phyloP scores from a whole-genome alignment of 2,797 vertebrate species.

The Danio tinwini region DNA sequence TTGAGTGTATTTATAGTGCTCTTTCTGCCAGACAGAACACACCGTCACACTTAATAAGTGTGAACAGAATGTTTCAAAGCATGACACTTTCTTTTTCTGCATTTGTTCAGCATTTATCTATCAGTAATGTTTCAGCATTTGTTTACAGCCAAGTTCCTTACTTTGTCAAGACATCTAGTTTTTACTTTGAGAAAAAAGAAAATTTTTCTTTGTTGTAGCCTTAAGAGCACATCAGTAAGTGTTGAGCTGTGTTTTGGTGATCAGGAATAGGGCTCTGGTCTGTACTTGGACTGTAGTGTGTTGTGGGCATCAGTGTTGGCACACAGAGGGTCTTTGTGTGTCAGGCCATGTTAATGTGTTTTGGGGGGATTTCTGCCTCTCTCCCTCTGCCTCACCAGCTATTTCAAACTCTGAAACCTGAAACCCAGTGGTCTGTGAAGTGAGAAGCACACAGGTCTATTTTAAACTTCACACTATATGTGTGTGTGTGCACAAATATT shows the following conservation, averaged over 20 bases:
- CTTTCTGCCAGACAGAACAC: not conserved
- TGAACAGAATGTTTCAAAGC: not conserved
- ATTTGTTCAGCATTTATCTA: not conserved
- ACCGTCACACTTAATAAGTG: not conserved
- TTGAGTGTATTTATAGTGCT: not conserved
- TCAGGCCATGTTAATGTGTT: not conserved
- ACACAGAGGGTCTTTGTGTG: conserved; percentile 12
- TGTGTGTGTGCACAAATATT: not conserved
- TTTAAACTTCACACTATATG: not conserved
- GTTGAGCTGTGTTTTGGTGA: not conserved
- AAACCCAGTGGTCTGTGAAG: conserved; percentile 36
- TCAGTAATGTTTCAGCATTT: too few species aligned
- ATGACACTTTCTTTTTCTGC: not conserved
- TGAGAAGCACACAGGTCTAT: not conserved
- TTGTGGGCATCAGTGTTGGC: not conserved
- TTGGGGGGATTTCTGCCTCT: not conserved
- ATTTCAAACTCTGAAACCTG: conserved; percentile 52
- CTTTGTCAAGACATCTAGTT: not conserved
- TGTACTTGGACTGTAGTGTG: not conserved
- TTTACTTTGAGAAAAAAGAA: not conserved
- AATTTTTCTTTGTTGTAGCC: not conserved
- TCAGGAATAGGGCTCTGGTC: not conserved
- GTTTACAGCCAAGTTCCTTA: not conserved
- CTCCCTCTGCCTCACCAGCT: not conserved
- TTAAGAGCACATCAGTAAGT: not conserved